These are phyloP conservation scores for Epizoanthus scotinus DNA, from an alignment of 92 coral and sea anemone species.

Conservation along the genomic window DNA sequence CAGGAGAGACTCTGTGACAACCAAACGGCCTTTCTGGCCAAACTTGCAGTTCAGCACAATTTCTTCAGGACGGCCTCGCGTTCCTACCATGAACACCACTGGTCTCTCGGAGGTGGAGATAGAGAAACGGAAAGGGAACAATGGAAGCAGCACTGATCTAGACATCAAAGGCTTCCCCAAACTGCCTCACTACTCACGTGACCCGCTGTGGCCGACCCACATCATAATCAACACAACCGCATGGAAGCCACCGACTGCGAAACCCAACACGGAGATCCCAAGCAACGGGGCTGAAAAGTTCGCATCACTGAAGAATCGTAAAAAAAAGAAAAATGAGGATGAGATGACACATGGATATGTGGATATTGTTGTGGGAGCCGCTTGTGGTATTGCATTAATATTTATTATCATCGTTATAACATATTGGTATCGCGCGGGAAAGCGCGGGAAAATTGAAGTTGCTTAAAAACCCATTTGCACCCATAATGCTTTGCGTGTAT, in stretches of 20 bases:
- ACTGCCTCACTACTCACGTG: background rate
- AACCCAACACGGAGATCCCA: background rate
- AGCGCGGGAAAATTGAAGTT: slow-evolving; percentile 19
- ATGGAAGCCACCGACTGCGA: background rate
- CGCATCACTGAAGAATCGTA: background rate
- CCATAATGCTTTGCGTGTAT: no score
- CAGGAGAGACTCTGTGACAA: no score
- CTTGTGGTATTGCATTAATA: background rate
- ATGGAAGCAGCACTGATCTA: background rate
- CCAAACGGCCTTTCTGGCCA: no score
- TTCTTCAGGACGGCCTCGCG: no score
- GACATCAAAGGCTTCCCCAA: slow-evolving; percentile 27
- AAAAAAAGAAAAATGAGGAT: background rate
- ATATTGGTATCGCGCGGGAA: slow-evolving; percentile 13
- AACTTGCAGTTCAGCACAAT: no score
- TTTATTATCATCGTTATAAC: background rate
- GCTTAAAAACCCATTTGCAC: no score
- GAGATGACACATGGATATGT: background rate
- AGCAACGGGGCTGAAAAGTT: background rate
- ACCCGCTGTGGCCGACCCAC: background rate
- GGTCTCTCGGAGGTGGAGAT: slow-evolving; percentile 20
- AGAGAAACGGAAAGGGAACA: slow-evolving; percentile 20
- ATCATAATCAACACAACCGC: background rate
- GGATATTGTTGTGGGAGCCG: background rate
- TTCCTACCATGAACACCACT: background rate